Base-by-base conservation (phyloP, 2,888 invertebrate species). In the Eupithecia subumbrata region DNA sequence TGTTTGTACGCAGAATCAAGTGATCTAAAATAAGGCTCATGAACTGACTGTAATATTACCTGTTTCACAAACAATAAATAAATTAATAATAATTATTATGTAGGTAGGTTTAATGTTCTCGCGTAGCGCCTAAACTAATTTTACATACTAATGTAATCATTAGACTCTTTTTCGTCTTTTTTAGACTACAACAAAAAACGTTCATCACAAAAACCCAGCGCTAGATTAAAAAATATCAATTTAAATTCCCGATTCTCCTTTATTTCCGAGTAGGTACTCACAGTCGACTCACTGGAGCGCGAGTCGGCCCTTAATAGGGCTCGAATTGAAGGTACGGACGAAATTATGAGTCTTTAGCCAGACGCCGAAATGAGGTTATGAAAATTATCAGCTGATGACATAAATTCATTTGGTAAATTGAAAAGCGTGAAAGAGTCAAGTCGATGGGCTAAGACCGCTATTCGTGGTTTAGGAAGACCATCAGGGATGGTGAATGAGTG, bases 211-310 rank as follows among this genome's bases (percentile, higher is more conserved):
- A 37, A 60, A 60, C 60, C n/a, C 37, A 34, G 37, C 30, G 22
- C 40, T n/a, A 67, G 34, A 67, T 67, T 67, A 67, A 67, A 67
- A 64, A 64, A 67, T 67, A 67, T 40, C 37, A 40, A 67, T 67
- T 67, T 67, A 67, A 67, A 40, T 67, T 67, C 67, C n/a, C 67
- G 5, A 40, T 40, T 43, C 14, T 43, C 68, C 14, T 43, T 68
- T 22, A 64, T 64, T 64, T 64, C 64, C 64, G 34, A 18, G 43
- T 68, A 43, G 37, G 30, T 37, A 16, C n/a, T 3, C 67, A 43
- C 40, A 14, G 67, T 11, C 43, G 25, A 68, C 0, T 43, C 68
- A 68, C 22, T 43, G 68, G 22, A 68, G 68, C 68, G 68, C 22
- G 48, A 34, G 30, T 18, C 60, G 66, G 22, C 25, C 43, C 68